Base-by-base conservation (phyloP, 2,113 vertebrate genomes). In the Polyodon spathula region DNA sequence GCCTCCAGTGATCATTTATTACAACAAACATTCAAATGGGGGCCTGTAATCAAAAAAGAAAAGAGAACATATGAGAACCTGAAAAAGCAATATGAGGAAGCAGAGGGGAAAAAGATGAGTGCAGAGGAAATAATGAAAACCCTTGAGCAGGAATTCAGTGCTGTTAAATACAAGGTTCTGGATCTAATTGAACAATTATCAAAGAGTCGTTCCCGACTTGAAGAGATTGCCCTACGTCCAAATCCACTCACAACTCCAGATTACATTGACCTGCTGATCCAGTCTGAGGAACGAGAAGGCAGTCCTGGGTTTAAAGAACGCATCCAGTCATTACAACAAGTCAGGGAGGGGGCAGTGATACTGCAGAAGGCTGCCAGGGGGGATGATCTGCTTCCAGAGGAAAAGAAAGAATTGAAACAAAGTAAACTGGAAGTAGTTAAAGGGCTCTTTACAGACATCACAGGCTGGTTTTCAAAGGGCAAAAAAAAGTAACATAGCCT, bases 221-320 rank as follows among this genome's bases (percentile, higher is more conserved):
- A 64, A 12, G 55, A 50, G 8, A 64, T 64, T 4, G 63, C 63
- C 11, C 58, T 64, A 16, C 61, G 46, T 15, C 63, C 63, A 16
- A 27, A 64, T 1, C 41, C 41, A 5, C 43, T 64, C 6, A 37
- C 42, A n/a, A 60, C 43, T 6, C 42, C 56, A 40, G 63, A 64
- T 40, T 64, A 64, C 54, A 64, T 64, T 17, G 44, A 64, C 37
- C 63, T 64, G 43, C 41, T 64, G 37, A 64, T 64, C 11, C 14
- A 54, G 7, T 8, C 40, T 5, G 71, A 66, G 46, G 6, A 64
- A 39, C 40, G 39, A 17, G 67, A 66, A 43, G 8, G 17, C 8
- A 60, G 56, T 12, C 17, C 51, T 9, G 63, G 63, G 40, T 64
- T 37, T 14, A 6, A 11, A 14, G 63, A 64, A 15, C 12, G 63